A percentile compares a stretch with the other conserved stretches of the same genome.
Evolutionary conservation across 92 coral and sea anemone genomes (phyloP).

Genomic region (Phenganax marumi): DNA sequence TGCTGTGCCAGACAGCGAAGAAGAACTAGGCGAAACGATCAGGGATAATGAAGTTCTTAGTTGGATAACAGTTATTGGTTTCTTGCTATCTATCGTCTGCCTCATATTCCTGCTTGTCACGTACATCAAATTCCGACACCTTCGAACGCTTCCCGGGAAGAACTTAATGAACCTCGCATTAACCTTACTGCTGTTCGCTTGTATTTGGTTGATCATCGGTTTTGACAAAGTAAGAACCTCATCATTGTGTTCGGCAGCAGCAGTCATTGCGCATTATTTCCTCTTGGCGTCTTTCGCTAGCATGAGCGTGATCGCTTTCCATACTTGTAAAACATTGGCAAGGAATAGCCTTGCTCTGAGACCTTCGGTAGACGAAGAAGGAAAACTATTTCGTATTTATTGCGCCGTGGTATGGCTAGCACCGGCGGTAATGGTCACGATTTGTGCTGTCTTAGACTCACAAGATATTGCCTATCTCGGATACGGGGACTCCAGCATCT

Average conservation of each 20-base stretch:
- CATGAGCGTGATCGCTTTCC: constrained; percentile 78
- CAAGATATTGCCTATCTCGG: constrained; percentile 50
- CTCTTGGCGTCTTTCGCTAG: constrained; percentile 58
- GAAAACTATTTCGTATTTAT: constrained; percentile 1
- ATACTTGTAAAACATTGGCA: constrained; percentile 66
- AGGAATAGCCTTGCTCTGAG: constrained; percentile 10
- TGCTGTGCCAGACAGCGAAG: not conserved
- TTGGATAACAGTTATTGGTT: constrained; percentile 36
- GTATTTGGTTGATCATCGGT: constrained; percentile 13
- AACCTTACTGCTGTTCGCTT: constrained; percentile 15
- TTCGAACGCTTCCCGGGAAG: constrained; percentile 46
- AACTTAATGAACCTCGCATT: constrained; percentile 50
- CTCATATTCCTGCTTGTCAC: constrained; percentile 37
- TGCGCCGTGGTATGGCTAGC: constrained; percentile 51
- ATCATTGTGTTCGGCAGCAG: constrained; percentile 31
- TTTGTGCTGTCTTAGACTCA: constrained; percentile 61
- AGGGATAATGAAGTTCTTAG: constrained; percentile 40
- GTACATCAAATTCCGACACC: constrained; percentile 37
- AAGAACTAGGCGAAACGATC: not conserved
- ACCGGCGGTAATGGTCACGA: constrained; percentile 54
- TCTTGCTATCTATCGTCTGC: constrained; percentile 33
- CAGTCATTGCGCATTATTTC: constrained; percentile 56
- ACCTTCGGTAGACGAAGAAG: not conserved
- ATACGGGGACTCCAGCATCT: constrained; percentile 62
- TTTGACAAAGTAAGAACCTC: constrained; percentile 13